phyloP scores from a whole-genome alignment of 2,797 vertebrate genomes.

The Semotilus atromaculatus region DNA sequence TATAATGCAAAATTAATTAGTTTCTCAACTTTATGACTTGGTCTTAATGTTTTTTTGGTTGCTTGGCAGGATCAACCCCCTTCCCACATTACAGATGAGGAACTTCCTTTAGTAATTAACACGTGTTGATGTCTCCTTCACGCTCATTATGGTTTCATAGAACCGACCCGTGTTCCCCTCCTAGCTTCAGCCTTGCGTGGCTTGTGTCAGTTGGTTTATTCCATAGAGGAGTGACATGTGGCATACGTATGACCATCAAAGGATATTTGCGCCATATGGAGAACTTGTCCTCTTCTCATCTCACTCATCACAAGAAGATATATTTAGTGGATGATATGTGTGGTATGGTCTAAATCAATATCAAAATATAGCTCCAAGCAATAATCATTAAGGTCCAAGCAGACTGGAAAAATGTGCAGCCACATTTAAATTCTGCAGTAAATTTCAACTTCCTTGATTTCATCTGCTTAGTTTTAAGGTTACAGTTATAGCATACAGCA shows the following conservation, averaged over 20 bases:
- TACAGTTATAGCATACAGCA: neutral
- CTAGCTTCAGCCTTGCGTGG: constrained; percentile 6
- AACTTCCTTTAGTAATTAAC: constrained; percentile 21
- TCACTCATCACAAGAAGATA: constrained; percentile 41
- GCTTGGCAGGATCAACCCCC: neutral
- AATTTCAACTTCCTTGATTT: neutral
- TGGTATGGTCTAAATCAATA: constrained; percentile 29
- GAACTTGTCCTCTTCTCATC: constrained; percentile 48
- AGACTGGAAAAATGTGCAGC: neutral
- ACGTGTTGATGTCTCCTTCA: constrained; percentile 15
- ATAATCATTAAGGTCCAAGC: neutral
- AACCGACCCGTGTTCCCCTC: neutral
- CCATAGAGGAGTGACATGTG: constrained; percentile 55
- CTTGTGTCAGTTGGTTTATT: constrained; percentile 36
- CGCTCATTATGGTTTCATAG: neutral
- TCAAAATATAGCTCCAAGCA: constrained; percentile 24
- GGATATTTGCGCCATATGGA: constrained; percentile 59
- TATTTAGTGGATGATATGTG: constrained; percentile 36
- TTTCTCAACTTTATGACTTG: constrained; percentile 4
- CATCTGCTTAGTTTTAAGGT: neutral
- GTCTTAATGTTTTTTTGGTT: constrained; percentile 14
- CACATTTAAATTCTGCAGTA: neutral
- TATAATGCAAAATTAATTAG: constrained; percentile 8
- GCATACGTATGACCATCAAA: constrained; percentile 60
- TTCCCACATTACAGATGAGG: constrained; percentile 27